Base-by-base conservation (phyloP, 2,888 invertebrate genomes). In the Ethmia dodecea region DNA sequence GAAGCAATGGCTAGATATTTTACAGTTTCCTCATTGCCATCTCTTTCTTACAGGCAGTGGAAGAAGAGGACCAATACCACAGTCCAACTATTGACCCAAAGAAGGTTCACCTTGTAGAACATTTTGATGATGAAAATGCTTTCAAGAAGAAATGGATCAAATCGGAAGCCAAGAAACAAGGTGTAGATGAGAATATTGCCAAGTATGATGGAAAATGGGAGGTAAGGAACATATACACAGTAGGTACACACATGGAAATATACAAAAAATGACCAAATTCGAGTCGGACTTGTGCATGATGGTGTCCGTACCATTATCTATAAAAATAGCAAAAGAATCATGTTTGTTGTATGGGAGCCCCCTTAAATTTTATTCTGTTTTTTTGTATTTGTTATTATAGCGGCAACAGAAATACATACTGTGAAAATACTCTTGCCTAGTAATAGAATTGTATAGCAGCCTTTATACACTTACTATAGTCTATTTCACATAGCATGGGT, bases 101-200 rank as follows among this genome's bases (percentile, higher is more conserved):
- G 13, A 87, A 88, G 51, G 89, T 91, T 15, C 92, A 94, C 66
- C 88, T 98, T 38, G 90, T 93, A 0, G 97, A 98, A 57, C 92
- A 95, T 66, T 98, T 98, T 79, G 96, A 97, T 72, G 90, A 95
- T 64, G 69, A 83, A 24, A 87, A 88, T 6, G 83, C 86, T 10
- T 95, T 96, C 52, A 89, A 90, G 31, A 91, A 91, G 55, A 89
- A 88, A 31, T 99, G 99, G 98, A 84, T 94, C 1, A 88, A 91
- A 47, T 98, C 98, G 0, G 89, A 94, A 64, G 96, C 98, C 1
- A 97, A 95, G 70, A 98, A 98, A 71, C 95, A 96, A 48, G 91
- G 90, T 33, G 90, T 86, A 1, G 95, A 97, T 50, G 97, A 96
- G 42, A 92, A 93, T 33, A 94, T 98, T 40, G 94, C 97, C 8